Base-by-base conservation (phyloP, 2,113 vertebrate genomes). In the Gymnocephalus cernua region DNA sequence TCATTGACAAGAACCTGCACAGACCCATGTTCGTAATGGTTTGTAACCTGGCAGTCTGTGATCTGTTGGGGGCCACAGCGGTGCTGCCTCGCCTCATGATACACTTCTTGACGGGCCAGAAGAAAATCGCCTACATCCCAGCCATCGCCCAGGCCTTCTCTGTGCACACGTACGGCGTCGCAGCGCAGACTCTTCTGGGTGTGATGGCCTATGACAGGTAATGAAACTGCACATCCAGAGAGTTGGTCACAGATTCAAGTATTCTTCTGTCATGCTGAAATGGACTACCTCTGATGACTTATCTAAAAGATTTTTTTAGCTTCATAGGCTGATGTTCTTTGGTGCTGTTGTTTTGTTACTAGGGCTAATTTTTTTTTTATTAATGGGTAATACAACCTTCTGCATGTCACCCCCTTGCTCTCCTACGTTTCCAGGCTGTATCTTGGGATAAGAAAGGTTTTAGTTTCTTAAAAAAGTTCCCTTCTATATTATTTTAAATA, bases 131-230 rank as follows among this genome's bases (percentile, higher is more conserved):
- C 29, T 93, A 91, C 73, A 1, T 14, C 11, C 6, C 66, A 0
- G 90, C 89, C 65, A 67, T 92, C 12, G n/a, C 67, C 27, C 91
- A 93, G 83, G 93, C 78, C 47, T 79, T 91, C 35, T 63, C 14
- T 2, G 69, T 92, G 19, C 93, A 93, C 79, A 77, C 13, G 0
- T 91, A 92, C 2, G 91, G 88, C 0, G 18, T 14, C 0, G 80
- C 87, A 2, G 21, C 63, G 29, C 88, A 91, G 70, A 90, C 89
- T 1, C 44, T 93, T 27, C 79, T 93, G 69, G 80, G 48, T 2
- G 77, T 12, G 0, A 94, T 94, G 93, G 90, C 91, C 4, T 92
- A 91, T 3, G 92, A 94, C 85, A 93, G 93, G 91, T 94, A 77
- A 32, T 6, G 0, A 63, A 38, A 51, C 3, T 25, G 9, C 57